These are phyloP conservation scores for Agonopterix subpropinquella DNA, from an alignment of 2,888 invertebrate species.

Conservation along the genomic window DNA sequence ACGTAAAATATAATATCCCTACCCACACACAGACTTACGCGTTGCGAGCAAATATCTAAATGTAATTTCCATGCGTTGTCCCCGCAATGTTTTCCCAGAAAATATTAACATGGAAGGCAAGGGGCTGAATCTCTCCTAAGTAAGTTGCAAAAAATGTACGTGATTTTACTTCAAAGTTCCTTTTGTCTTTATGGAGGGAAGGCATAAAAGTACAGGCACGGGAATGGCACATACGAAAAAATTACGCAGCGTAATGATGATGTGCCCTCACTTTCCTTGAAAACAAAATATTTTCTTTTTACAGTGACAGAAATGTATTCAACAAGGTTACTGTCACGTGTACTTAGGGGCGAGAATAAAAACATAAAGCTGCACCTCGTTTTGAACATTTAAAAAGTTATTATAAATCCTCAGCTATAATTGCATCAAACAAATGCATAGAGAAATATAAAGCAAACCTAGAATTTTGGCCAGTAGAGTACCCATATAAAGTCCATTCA, in stretches of 20 bases:
- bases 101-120: conserved; percentile 74
- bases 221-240: conserved; percentile 72
- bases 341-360: not conserved
- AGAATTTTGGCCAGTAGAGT: too few species aligned
- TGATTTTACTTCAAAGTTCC: conserved; percentile 76
- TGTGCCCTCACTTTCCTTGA: conserved; percentile 66
- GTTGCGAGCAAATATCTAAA: conserved; percentile 73
- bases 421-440: too few species aligned
- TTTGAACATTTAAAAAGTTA: too few species aligned
- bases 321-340: conserved; percentile 41
- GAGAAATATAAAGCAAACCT: too few species aligned
- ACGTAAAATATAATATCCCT: conserved; percentile 75
- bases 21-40: conserved; percentile 68
- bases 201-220: conserved; percentile 71
- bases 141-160: conserved; percentile 77
- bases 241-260: conserved; percentile 74
- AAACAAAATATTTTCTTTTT: conserved; percentile 69
- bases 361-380: too few species aligned
- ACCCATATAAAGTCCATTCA: too few species aligned
- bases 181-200: conserved; percentile 74
- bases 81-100: conserved; percentile 75
- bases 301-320: conserved; percentile 65
- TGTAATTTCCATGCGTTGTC: conserved; percentile 76
- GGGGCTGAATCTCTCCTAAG: conserved; percentile 75
- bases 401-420: too few species aligned